Percentiles rank a stretch among this genome's conserved stretches.
Conservation (phyloP, 2,888 invertebrate species). For the Sphaerophoria taeniata region DNA sequence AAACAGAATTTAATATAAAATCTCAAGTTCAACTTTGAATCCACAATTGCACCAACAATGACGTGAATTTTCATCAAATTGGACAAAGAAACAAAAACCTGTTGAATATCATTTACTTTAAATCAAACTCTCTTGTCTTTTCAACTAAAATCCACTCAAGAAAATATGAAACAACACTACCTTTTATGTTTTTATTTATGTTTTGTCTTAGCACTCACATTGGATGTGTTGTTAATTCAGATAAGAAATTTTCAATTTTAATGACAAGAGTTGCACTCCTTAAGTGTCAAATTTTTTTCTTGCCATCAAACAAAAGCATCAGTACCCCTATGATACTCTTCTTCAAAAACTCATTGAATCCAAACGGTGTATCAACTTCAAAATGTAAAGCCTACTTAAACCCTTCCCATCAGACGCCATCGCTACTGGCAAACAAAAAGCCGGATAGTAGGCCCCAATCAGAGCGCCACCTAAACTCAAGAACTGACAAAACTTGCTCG, state of each 20-base stretch:
- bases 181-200: conserved; percentile 24
- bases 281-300: conserved; percentile 29
- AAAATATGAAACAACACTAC: conserved; percentile 10
- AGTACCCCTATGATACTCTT: conserved; percentile 17
- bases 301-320: neutral
- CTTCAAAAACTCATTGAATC: conserved; percentile 54
- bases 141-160: neutral
- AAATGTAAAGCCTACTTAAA: conserved; percentile 10
- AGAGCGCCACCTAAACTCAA: conserved; percentile 55
- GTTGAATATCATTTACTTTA: too few relatives aligned
- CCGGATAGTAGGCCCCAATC: conserved; percentile 33
- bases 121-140: too few relatives aligned
- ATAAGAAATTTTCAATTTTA: conserved; percentile 56
- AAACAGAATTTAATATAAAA: too few relatives aligned
- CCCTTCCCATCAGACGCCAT: conserved; percentile 4
- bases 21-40: too few relatives aligned
- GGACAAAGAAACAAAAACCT: too few relatives aligned
- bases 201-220: conserved; percentile 50
- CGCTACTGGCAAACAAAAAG: neutral
- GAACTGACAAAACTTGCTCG: conserved; percentile 54
- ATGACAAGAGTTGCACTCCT: conserved; percentile 33
- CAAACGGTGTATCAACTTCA: conserved; percentile 37
- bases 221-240: conserved; percentile 50
- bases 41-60: too few relatives aligned
- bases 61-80: too few relatives aligned